phyloP scores from a whole-genome alignment of 1,140 invertebrate genomes.

The Aplysia californica region DNA sequence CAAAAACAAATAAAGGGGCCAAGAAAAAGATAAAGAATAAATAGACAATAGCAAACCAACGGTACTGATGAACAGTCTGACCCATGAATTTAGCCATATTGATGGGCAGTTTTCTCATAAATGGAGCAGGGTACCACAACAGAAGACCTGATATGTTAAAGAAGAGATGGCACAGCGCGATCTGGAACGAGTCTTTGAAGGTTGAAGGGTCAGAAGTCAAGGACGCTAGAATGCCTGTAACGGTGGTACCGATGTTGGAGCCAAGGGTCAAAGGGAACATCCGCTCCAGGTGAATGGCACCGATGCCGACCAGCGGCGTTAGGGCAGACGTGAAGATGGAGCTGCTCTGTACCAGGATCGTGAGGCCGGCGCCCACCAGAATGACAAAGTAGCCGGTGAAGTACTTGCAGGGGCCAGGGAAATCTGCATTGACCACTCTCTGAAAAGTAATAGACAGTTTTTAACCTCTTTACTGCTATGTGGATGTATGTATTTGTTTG shows the following conservation, averaged over 20 bases:
- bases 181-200: slow-evolving; percentile 70
- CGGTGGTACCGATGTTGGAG: slow-evolving; percentile 76
- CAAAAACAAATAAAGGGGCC: slow-evolving; percentile 69
- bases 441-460: no score
- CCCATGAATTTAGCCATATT: slow-evolving; percentile 71
- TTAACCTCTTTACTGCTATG: no score
- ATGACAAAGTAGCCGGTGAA: slow-evolving; percentile 73
- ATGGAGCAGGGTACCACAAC: slow-evolving; percentile 74
- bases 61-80: slow-evolving; percentile 69
- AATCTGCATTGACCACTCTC: slow-evolving; percentile 70
- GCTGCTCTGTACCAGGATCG: slow-evolving; percentile 74
- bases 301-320: slow-evolving; percentile 75
- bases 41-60: slow-evolving; percentile 74
- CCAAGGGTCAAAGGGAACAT: slow-evolving; percentile 75
- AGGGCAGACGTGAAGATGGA: slow-evolving; percentile 76
- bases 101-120: slow-evolving; percentile 71
- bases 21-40: slow-evolving; percentile 71
- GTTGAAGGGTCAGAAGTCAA: slow-evolving; percentile 64
- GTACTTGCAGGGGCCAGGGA: slow-evolving; percentile 65
- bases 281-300: slow-evolving; percentile 73
- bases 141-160: slow-evolving; percentile 69
- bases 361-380: slow-evolving; percentile 71
- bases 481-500: no score
- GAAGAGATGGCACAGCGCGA: slow-evolving; percentile 71
- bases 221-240: slow-evolving; percentile 72